Conservation (phyloP, 2,113 vertebrate species). For the Sciurus niger region DNA sequence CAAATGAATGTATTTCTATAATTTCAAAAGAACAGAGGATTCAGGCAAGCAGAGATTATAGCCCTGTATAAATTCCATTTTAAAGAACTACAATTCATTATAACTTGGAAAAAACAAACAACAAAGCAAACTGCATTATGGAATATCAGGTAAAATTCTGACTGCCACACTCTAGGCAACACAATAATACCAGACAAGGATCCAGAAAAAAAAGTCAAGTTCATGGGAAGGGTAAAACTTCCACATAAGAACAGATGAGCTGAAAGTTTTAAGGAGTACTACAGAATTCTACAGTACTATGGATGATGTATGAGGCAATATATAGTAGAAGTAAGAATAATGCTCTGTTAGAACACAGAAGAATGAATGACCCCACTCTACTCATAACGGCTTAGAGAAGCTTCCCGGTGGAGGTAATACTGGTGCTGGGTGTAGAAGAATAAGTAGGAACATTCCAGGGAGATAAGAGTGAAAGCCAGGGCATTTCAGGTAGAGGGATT, state of each 20-base stretch:
- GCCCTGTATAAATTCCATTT: slow-evolving; percentile 23
- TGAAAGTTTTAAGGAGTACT: slow-evolving; percentile 13
- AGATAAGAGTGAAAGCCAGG: slow-evolving; percentile 33
- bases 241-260: background rate
- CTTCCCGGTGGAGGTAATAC: background rate
- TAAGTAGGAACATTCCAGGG: background rate
- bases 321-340: background rate
- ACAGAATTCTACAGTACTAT: background rate
- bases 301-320: background rate
- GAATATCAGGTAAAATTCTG: background rate
- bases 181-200: background rate
- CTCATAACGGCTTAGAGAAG: background rate
- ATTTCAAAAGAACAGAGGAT: slow-evolving; percentile 36
- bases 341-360: background rate
- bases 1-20: slow-evolving; percentile 28
- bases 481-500: background rate
- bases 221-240: background rate
- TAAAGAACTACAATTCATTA: slow-evolving; percentile 55
- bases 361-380: background rate
- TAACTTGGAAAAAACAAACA: slow-evolving; percentile 36
- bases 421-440: slow-evolving; percentile 7
- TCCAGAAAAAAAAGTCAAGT: slow-evolving; percentile 27
- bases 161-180: background rate
- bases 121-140: background rate
- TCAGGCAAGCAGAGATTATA: slow-evolving; percentile 1